phyloP scores from a whole-genome alignment of 2,113 vertebrate genomes.

The Paradoxurus hermaphroditus region DNA sequence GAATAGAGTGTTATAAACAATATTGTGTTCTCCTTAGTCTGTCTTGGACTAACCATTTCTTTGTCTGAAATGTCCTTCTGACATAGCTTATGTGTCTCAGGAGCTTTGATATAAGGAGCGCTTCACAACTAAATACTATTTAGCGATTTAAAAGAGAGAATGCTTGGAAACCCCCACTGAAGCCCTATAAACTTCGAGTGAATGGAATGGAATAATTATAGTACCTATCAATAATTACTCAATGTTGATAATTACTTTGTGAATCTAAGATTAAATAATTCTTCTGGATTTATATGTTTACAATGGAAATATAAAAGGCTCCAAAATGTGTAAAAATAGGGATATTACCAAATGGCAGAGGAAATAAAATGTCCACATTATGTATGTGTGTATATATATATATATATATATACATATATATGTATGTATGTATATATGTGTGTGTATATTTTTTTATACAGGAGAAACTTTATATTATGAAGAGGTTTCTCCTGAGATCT shows the following conservation, averaged over 20 bases:
- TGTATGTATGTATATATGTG: neutral
- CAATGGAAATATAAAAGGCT: neutral
- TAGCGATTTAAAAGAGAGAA: constrained; percentile 76
- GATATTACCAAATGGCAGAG: neutral
- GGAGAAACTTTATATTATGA: neutral
- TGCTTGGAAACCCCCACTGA: neutral
- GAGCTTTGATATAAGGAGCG: constrained; percentile 77
- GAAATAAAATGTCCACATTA: neutral
- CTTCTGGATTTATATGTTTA: neutral
- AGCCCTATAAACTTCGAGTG: neutral
- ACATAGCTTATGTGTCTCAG: constrained; percentile 77
- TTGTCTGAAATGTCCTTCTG: constrained; percentile 76
- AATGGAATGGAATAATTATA: constrained; percentile 23
- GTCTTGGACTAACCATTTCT: constrained; percentile 66
- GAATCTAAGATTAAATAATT: neutral
- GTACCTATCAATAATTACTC: neutral
- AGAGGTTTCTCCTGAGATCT: neutral
- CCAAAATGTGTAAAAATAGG: neutral
- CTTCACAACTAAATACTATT: constrained; percentile 77
- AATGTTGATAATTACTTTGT: neutral
- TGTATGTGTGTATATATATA: neutral
- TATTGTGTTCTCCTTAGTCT: constrained; percentile 73
- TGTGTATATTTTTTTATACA: neutral
- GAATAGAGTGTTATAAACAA: constrained; percentile 73
- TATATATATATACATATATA: no score